Percentiles rank a stretch among this genome's conserved stretches.
Evolutionary conservation across 2,113 vertebrate genomes (phyloP).

Genomic region (Cathartes aura): DNA sequence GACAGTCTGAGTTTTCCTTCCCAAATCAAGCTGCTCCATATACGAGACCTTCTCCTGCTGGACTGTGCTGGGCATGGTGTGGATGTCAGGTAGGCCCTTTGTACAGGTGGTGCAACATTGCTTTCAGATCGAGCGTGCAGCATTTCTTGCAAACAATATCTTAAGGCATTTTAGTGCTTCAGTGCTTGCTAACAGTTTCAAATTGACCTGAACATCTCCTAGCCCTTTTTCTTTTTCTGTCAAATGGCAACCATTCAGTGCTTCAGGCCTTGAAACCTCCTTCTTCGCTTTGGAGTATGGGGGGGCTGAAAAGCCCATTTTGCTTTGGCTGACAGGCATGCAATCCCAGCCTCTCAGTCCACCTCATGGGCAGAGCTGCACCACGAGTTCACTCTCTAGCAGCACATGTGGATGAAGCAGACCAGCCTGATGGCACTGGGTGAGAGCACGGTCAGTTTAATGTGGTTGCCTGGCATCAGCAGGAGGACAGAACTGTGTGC

Average conservation of each 20-base stretch:
- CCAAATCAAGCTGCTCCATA: background rate
- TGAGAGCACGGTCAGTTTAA: background rate
- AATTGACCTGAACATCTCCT: background rate
- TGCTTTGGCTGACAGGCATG: background rate
- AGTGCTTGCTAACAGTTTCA: background rate
- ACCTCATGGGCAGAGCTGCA: background rate
- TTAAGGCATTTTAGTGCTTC: background rate
- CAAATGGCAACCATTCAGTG: background rate
- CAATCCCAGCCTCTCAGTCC: background rate
- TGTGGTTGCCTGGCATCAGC: background rate
- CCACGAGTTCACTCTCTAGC: background rate
- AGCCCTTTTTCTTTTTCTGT: background rate
- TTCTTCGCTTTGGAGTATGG: background rate
- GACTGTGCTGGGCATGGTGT: too few relatives aligned
- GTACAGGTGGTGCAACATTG: background rate
- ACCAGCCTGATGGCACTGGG: background rate
- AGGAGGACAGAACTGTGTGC: background rate
- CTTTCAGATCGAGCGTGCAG: background rate
- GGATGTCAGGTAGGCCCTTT: background rate
- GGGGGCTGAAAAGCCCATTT: background rate
- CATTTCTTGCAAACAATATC: background rate
- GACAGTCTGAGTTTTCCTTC: background rate
- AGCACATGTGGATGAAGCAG: background rate
- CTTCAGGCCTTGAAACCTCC: background rate
- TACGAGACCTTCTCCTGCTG: rapidly evolving